Percentiles rank a stretch among this genome's conserved stretches.
phyloP scores from a whole-genome alignment of 2,113 vertebrate species.

The Phaethornis superciliosus region DNA sequence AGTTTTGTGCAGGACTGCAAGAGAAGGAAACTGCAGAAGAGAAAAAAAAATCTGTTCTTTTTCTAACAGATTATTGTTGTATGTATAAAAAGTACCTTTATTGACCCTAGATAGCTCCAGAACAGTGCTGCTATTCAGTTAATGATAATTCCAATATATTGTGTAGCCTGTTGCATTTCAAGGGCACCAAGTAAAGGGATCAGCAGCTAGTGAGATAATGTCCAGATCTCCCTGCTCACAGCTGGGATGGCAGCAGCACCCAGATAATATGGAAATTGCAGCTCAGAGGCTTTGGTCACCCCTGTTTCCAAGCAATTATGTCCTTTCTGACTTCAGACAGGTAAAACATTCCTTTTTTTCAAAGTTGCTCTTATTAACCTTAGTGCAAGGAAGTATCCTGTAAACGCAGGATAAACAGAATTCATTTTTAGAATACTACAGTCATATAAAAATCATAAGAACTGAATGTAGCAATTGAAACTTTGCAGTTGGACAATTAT shows the following conservation, averaged over 20 bases:
- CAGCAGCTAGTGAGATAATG: slow-evolving; percentile 70
- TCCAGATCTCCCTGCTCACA: slow-evolving; percentile 47
- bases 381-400: neutral
- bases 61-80: neutral
- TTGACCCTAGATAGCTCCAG: neutral
- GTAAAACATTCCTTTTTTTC: slow-evolving; percentile 58
- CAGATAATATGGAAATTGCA: neutral
- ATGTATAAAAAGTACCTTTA: neutral
- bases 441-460: neutral
- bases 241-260: slow-evolving; percentile 13
- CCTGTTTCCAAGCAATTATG: neutral
- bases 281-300: neutral
- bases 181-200: slow-evolving; percentile 76
- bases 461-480: neutral
- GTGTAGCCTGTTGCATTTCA: slow-evolving; percentile 75
- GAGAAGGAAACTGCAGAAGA: neutral
- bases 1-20: neutral
- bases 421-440: neutral
- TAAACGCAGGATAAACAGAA: neutral
- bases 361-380: neutral
- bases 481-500: neutral
- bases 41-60: neutral
- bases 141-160: neutral
- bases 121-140: neutral
- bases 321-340: slow-evolving; percentile 59